A percentile compares a stretch with the other conserved stretches of the same genome.
These are phyloP conservation scores for Zygogramma bicolorata DNA, from an alignment of 2,888 invertebrate species.

Conservation along the genomic window DNA sequence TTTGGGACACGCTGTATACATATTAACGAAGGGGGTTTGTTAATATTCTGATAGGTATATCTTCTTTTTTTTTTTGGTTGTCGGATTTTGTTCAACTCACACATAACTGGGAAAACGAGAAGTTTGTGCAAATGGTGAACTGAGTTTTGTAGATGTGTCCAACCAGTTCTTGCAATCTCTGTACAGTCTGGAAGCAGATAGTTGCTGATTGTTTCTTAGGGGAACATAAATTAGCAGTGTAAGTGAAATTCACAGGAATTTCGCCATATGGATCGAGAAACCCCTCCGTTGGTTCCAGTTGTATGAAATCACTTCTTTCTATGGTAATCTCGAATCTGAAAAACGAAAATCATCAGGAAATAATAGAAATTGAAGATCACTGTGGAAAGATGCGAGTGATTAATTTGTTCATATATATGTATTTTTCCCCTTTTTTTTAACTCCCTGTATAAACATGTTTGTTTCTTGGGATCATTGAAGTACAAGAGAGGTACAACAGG, in stretches of 20 bases:
- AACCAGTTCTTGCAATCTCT: conserved; percentile 43
- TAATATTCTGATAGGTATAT: too few relatives aligned
- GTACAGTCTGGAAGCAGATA: conserved; percentile 44
- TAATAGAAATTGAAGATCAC: too few relatives aligned
- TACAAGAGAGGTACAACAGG: too few relatives aligned
- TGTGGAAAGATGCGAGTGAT: too few relatives aligned
- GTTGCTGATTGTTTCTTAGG: conserved; percentile 38
- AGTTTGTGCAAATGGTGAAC: conserved; percentile 41
- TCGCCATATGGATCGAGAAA: conserved; percentile 50
- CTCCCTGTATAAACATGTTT: too few relatives aligned
- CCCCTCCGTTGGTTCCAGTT: conserved; percentile 45
- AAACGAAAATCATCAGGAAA: too few relatives aligned
- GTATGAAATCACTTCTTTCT: conserved; percentile 31
- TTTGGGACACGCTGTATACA: too few relatives aligned
- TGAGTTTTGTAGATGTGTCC: conserved; percentile 46
- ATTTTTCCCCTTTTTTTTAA: too few relatives aligned
- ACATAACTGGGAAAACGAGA: conserved; percentile 51
- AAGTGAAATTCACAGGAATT: conserved; percentile 38
- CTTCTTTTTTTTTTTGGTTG: not conserved
- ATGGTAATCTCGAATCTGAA: conserved; percentile 44
- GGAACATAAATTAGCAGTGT: conserved; percentile 44
- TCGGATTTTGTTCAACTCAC: conserved; percentile 42
- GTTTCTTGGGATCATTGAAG: too few relatives aligned
- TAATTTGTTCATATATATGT: too few relatives aligned
- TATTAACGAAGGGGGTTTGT: too few relatives aligned